These are phyloP conservation scores for Stercorarius parasiticus DNA, from an alignment of 2,113 vertebrate species.

Conservation along the genomic window DNA sequence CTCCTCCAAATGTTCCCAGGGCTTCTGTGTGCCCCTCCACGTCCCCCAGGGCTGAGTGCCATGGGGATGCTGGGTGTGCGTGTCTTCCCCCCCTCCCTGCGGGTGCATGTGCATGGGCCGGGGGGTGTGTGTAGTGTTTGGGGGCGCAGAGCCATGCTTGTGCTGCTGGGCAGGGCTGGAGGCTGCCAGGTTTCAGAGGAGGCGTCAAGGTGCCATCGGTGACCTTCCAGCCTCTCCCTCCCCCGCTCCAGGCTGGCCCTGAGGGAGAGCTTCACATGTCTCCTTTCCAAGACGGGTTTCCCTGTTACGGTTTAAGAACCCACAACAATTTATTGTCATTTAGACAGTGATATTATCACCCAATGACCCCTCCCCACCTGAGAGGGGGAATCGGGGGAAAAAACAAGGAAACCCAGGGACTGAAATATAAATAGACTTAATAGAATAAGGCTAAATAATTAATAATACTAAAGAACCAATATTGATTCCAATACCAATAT, in stretches of 20 bases:
- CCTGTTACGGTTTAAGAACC: not conserved
- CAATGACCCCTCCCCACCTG: not conserved
- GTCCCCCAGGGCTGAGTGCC: accelerated
- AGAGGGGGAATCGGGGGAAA: not conserved
- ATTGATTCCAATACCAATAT: not conserved
- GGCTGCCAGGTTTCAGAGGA: not conserved
- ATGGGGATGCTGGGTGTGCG: accelerated
- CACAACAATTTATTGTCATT: not conserved
- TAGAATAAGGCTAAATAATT: not conserved
- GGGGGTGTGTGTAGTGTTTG: accelerated
- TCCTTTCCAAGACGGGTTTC: accelerated
- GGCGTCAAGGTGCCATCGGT: accelerated
- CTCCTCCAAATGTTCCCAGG: not conserved
- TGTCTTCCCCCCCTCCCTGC: too few species aligned
- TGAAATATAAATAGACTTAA: not conserved
- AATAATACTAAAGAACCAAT: not conserved
- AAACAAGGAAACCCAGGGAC: not conserved
- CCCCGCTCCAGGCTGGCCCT: not conserved
- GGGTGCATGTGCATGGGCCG: accelerated
- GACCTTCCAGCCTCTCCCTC: not conserved
- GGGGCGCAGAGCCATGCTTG: not conserved
- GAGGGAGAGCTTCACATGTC: too few species aligned
- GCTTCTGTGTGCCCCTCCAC: not conserved
- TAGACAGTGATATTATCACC: not conserved
- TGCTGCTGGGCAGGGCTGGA: not conserved